A percentile compares a stretch with the other conserved stretches of the same genome.
Conservation (phyloP, 1,140 invertebrate species). For the Chironomus striatipennis region DNA sequence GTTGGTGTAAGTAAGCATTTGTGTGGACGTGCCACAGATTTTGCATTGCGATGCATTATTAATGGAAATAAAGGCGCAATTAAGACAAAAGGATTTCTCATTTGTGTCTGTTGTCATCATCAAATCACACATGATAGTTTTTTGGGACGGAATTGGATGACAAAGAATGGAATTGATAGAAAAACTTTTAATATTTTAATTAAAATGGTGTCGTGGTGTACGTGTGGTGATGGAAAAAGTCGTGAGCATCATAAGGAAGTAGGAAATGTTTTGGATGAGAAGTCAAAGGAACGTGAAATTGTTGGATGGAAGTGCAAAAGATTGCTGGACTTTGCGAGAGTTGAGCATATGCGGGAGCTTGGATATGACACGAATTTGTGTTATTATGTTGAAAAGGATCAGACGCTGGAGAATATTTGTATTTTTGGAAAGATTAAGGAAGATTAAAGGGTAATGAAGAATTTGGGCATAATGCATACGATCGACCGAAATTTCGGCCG, state of each 20-base stretch:
- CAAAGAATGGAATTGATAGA: conserved; percentile 47
- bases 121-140: conserved; percentile 62
- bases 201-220: conserved; percentile 76
- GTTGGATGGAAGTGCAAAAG: conserved; percentile 65
- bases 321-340: conserved; percentile 63
- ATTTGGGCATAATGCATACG: no score
- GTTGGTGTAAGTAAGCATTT: conserved; percentile 79
- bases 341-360: conserved; percentile 49
- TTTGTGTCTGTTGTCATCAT: conserved; percentile 86
- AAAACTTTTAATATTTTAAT: conserved; percentile 67
- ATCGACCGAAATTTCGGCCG: no score
- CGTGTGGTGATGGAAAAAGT: conserved; percentile 57
- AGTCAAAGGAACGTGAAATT: conserved; percentile 28
- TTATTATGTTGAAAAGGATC: conserved; percentile 51
- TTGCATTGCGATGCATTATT: conserved; percentile 58
- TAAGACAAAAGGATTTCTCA: conserved; percentile 51
- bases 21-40: conserved; percentile 74
- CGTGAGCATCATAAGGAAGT: conserved; percentile 40
- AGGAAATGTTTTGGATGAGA: conserved; percentile 30
- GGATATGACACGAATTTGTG: conserved; percentile 53
- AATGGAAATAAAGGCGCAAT: conserved; percentile 34
- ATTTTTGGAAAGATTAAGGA: conserved; percentile 45
- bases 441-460: neutral
- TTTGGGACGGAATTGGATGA: conserved; percentile 51
- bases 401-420: conserved; percentile 72